Percentiles rank a stretch among this genome's conserved stretches.
Evolutionary conservation across 2,797 vertebrate species (phyloP).

Genomic region (Taeniopygia guttata): DNA sequence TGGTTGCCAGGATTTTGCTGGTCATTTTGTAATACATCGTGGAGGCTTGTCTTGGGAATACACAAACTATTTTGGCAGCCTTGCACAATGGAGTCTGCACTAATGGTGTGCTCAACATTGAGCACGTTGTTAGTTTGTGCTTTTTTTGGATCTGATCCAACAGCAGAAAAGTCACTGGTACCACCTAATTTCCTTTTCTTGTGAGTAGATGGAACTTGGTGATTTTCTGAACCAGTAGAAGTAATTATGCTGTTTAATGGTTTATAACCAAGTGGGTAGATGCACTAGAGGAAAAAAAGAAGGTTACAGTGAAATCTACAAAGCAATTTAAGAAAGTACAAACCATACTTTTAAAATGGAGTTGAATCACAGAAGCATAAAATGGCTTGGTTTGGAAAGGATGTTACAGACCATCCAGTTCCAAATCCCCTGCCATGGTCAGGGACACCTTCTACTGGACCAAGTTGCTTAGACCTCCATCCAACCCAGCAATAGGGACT

Average conservation of each 20-base stretch:
- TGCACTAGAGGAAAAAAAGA: slow-evolving; percentile 81
- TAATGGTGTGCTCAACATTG: not conserved
- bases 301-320: slow-evolving; percentile 21
- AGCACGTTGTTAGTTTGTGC: not conserved
- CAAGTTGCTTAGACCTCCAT: not conserved
- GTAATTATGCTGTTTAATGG: slow-evolving; percentile 84
- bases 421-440: not conserved
- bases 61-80: not conserved
- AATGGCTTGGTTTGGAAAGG: not conserved
- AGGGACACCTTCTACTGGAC: not conserved
- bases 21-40: not conserved
- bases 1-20: not conserved
- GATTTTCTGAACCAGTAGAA: slow-evolving; percentile 66
- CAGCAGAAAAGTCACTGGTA: not conserved
- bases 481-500: not conserved
- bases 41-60: not conserved
- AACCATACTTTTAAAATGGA: not conserved
- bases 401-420: not conserved
- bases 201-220: slow-evolving; percentile 23
- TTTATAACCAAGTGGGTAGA: slow-evolving; percentile 90
- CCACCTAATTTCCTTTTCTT: slow-evolving; percentile 67
- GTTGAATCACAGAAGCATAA: not conserved
- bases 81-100: not conserved
- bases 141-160: slow-evolving; percentile 60
- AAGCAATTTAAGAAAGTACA: not conserved